A percentile compares a stretch with the other conserved stretches of the same genome.
Conservation (phyloP, 2,888 invertebrate species). For the Keiferia lycopersicella region DNA sequence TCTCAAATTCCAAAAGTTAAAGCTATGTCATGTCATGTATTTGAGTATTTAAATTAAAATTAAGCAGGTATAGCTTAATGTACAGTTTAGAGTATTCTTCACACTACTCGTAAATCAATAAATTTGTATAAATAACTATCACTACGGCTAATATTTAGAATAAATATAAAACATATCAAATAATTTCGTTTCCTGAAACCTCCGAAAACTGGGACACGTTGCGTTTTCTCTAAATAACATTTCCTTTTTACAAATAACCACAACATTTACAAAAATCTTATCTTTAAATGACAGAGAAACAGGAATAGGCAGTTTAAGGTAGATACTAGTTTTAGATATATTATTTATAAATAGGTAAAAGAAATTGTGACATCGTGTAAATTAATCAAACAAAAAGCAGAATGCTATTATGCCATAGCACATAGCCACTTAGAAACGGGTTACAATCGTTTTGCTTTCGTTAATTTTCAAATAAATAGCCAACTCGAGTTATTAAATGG, state of each 20-base stretch:
- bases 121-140: slow-evolving; percentile 39
- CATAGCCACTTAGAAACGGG: neutral
- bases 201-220: slow-evolving; percentile 32
- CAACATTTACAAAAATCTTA: slow-evolving; percentile 30
- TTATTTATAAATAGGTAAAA: neutral
- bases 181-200: slow-evolving; percentile 44
- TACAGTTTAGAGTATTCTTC: slow-evolving; percentile 18
- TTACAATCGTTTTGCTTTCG: neutral
- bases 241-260: slow-evolving; percentile 28
- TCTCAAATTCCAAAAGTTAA: slow-evolving; percentile 24
- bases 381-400: neutral
- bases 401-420: neutral
- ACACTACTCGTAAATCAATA: slow-evolving; percentile 22
- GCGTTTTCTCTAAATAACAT: neutral
- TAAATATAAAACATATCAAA: slow-evolving; percentile 41
- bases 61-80: slow-evolving; percentile 11
- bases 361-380: too few relatives aligned
- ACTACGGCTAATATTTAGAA: slow-evolving; percentile 39
- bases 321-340: too few relatives aligned
- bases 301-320: neutral
- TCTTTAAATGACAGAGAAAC: slow-evolving; percentile 22
- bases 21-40: slow-evolving; percentile 30
- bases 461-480: too few relatives aligned
- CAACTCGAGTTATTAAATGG: too few relatives aligned
- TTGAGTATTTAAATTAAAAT: slow-evolving; percentile 28